Base-by-base conservation (phyloP, 1,140 invertebrate genomes). In the Portunus trituberculatus region DNA sequence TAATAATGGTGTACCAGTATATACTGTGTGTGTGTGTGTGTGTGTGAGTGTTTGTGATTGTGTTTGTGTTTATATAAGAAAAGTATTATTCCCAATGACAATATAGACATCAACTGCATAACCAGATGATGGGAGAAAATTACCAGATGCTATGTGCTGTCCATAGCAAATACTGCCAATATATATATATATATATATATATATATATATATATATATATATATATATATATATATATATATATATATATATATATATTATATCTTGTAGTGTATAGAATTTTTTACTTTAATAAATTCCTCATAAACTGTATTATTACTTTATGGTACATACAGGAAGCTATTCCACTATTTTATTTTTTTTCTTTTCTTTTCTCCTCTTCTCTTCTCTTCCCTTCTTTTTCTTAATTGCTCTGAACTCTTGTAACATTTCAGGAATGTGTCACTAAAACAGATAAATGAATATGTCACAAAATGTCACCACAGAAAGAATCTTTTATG, bases 221-320 rank as follows among this genome's bases (percentile, higher is more conserved):
- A 45, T 87, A 25, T 87, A 45, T 87, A 29, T 88, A 46, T 88
- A n/a, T 88, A n/a, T 88, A 29, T 88, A 46, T 45, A 16, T 88
- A 46, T 39, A 29, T 88, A 46, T n/a, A 16, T 39, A 16, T 39
- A 87, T 87, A 48, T 90, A 52, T 48, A 90, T 90, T 14, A 28
- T n/a, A 20, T 76, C n/a, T 76, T n/a, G 25, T 76, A 46, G 87
- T 45, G 32, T 89, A 29, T 45, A 48, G 39, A n/a, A 88, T 88
- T 39, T 86, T 45, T 88, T 39, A 45, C 31, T 45, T 88, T 39
- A 45, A 88, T 46, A 88, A 45, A 45, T 45, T 88, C 31, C 45
- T 45, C 45, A 20, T 59, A n/a, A 45, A 88, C 31, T 88, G 86
- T 86, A 86, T 32, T 32, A 32, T 88, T 10, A 88, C n/a, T 45